Base-by-base conservation (phyloP, 1,140 invertebrate species). In the Zaprionus africanus region DNA sequence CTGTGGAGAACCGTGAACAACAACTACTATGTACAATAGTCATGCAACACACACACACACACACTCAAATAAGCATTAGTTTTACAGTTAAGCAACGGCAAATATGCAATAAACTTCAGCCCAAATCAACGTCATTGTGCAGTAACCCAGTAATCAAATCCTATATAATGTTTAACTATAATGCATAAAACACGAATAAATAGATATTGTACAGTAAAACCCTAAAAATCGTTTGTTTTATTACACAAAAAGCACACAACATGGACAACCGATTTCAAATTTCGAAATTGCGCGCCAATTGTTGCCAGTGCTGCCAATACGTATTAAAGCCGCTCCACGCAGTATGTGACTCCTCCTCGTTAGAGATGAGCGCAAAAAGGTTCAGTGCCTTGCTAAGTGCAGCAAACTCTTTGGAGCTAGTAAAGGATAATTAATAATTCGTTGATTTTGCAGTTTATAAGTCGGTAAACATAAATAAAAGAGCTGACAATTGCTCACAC, bases 151-250 rank as follows among this genome's bases (percentile, higher is more conserved):
- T 46, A 46, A 46, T 46, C 64, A 54, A 59, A 62, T 61, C 31
- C 46, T 43, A 24, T 31, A 28, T 59, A 60, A 53, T 31, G 43
- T 60, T 53, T 54, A 60, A 19, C 51, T 17, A 13, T 43, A 59
- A 51, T 15, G 13, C 54, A 59, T 53, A 19, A 73, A 74, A 79
- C 64, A 53, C 38, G 69, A 88, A 90, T 85, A 79, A 90, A 90
- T 81, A 79, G 68, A 88, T 90, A 90, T 84, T 88, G 81, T 88
- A 88, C 85, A 88, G 85, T 74, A 68, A 78, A 66, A 24, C 68
- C 13, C 41, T 15, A 15, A 58, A n/a, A 38, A 13, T 2, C 31
- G 28, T 51, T 67, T 13, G n/a, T 57, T 65, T 67, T 43, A 49
- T 61, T 17, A 4, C 9, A 34, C 9, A 11, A 34, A 34, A 0